Evolutionary conservation across 2,797 vertebrate species (phyloP).

Genomic region (Danio tinwini): DNA sequence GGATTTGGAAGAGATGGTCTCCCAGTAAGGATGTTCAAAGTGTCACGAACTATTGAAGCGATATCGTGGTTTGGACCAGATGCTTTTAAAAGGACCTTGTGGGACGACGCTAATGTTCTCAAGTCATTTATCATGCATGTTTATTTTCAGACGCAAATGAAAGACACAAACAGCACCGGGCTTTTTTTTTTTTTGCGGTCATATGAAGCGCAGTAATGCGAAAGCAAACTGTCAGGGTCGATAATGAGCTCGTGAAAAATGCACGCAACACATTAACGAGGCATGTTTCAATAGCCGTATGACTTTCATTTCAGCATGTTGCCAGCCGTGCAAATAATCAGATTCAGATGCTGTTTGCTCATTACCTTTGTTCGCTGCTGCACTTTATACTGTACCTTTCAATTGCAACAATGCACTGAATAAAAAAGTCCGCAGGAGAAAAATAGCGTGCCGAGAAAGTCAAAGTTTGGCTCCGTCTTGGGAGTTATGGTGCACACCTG

Average conservation of each 20-base stretch:
- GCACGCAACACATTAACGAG: constrained; percentile 5
- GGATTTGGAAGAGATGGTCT: constrained; percentile 21
- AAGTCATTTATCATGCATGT: constrained; percentile 25
- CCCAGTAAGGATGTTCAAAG: constrained; percentile 13
- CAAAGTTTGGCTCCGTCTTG: background rate
- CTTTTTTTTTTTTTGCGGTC: constrained; percentile 1
- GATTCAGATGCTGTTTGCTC: constrained; percentile 51
- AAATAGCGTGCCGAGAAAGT: background rate
- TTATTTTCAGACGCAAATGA: constrained; percentile 7
- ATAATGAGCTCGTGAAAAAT: constrained; percentile 20
- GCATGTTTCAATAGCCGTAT: constrained; percentile 22
- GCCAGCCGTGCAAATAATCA: constrained; percentile 22
- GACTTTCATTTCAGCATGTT: constrained; percentile 43
- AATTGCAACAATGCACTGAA: constrained; percentile 43
- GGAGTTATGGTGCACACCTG: constrained; percentile 52
- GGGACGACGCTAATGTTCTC: constrained; percentile 21
- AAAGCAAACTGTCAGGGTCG: constrained; percentile 22
- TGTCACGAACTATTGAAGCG: constrained; percentile 4
- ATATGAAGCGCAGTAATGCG: constrained; percentile 14
- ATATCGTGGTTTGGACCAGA: constrained; percentile 7
- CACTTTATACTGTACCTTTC: constrained; percentile 29
- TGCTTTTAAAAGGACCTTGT: constrained; percentile 7
- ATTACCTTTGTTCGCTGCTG: constrained; percentile 43
- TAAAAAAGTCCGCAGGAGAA: constrained; percentile 34
- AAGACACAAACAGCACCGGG: background rate